Evolutionary conservation across 2,888 invertebrate genomes (phyloP).

Genomic region (Gymnosoma rotundatum): DNA sequence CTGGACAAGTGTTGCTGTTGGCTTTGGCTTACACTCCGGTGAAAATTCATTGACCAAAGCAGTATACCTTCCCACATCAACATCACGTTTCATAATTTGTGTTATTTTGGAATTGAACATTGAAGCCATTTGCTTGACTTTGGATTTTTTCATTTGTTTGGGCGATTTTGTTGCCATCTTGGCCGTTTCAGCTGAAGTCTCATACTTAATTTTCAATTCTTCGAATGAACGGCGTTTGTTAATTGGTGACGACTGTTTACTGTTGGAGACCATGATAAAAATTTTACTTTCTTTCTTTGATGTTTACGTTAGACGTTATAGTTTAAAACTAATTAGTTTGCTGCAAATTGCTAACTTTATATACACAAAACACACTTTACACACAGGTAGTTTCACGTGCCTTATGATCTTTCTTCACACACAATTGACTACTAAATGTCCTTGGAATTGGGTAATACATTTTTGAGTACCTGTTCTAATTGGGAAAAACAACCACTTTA

Average conservation of each 20-base stretch:
- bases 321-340: conserved; percentile 37
- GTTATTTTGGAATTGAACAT: conserved; percentile 77
- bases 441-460: too few relatives aligned
- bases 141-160: conserved; percentile 68
- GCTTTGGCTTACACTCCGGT: conserved; percentile 11
- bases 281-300: conserved; percentile 8
- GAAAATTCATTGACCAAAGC: conserved; percentile 52
- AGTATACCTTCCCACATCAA: background rate
- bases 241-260: background rate
- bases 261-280: background rate
- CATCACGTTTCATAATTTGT: conserved; percentile 74
- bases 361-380: background rate
- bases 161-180: conserved; percentile 59
- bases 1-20: background rate
- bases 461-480: too few relatives aligned
- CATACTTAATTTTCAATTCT: conserved; percentile 76
- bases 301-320: conserved; percentile 46
- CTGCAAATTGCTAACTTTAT: background rate
- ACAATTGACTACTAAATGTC: too few relatives aligned
- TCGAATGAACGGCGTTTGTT: conserved; percentile 57
- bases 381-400: background rate
- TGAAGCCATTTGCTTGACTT: conserved; percentile 77
- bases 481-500: too few relatives aligned
- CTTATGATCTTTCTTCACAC: too few relatives aligned
- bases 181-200: conserved; percentile 39